Base-by-base conservation (phyloP, 2,888 invertebrate genomes). In the Eilema griseolum region DNA sequence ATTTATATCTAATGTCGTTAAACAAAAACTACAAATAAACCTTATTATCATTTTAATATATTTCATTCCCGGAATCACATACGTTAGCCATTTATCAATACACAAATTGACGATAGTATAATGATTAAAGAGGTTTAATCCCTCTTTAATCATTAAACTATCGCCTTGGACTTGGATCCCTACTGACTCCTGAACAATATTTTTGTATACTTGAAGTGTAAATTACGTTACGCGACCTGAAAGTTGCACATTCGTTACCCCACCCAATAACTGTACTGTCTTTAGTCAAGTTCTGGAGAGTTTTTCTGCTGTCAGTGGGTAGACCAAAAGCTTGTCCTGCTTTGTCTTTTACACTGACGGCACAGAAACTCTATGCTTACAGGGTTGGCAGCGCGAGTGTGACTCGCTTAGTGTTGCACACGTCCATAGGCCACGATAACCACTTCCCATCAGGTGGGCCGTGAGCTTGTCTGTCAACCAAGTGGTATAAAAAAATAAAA, bases 1-100 rank as follows among this genome's bases (percentile, higher is more conserved):
- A 82, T 80, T 82, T 82, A 73, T 73, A 41, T 41, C 16, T 41
- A 57, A 69, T 70, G 66, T 73, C 66, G 20, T 68, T 61, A 68
- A 72, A 68, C 67, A 69, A 82, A 75, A 79, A 61, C 62, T 67
- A 46, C 61, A 64, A 64, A 71, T 67, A 52, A 60, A 71, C 52
- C 33, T 71, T 64, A 67, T 71, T 71, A 64, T 61, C 61, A 68
- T 71, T 60, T 68, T 68, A 66, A 68, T 71, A 20, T 24, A 66
- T 71, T 68, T 61, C 24, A 59, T 46, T 33, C 28, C 26, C 31
- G 20, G 10, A 41, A 66, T 56, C 26, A 7, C n/a, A 24, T 24
- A 23, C 24, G 12, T 57, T 57, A 14, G 8, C 57, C 57, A 59
- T 26, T n/a, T 59, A 24, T 41, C 37, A 20, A 20, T 24, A 4